Evolutionary conservation across 2,797 vertebrate species (phyloP), one percentile per base, ranked within the genome.

Genomic region (Anableps anableps): DNA sequence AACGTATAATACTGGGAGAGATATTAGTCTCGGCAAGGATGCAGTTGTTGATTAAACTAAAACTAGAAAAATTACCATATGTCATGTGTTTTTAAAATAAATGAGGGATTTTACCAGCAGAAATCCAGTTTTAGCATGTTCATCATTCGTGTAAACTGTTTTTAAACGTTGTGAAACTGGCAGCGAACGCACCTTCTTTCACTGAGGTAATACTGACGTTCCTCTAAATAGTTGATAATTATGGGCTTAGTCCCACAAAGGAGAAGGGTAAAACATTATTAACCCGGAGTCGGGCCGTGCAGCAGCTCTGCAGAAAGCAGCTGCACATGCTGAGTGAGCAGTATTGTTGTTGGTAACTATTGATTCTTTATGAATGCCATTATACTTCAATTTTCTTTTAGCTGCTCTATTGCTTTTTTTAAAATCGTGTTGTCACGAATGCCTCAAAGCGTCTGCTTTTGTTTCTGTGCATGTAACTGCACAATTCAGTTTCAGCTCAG

Each of bases 331-430:
- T 82, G 81, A 77, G 72, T 50, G 71, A 77, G 76, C 53, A 41
- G 21, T 71, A 31, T 79, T 75, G 60, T 43, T 80, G 58, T 29
- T 72, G 72, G 45, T 78, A 79, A 60, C 73, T 80, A 81, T 80
- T 58, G 86, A 68, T 86, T 81, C 34, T 71, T 72, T 45, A 74
- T 51, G 71, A 79, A 73, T 58, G 70, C 64, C 58, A 41, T 77
- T 79, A 79, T 82, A 75, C 11, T 77, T 83, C 70, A 38, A 34
- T 78, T 85, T 85, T 60, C 60, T 72, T 81, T 75, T 80, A 68
- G 64, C 73, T 80, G 62, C 58, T 82, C 53, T 72, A 29, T 68
- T 77, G 66, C 34, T 71, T 36, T 76, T 51, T 82, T 62, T 5
- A 72, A n/a, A 47, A 36, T 5, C 21, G 5, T 70, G 66, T 70